phyloP scores from a whole-genome alignment of 2,113 vertebrate genomes.

The Butastur rufipennis region DNA sequence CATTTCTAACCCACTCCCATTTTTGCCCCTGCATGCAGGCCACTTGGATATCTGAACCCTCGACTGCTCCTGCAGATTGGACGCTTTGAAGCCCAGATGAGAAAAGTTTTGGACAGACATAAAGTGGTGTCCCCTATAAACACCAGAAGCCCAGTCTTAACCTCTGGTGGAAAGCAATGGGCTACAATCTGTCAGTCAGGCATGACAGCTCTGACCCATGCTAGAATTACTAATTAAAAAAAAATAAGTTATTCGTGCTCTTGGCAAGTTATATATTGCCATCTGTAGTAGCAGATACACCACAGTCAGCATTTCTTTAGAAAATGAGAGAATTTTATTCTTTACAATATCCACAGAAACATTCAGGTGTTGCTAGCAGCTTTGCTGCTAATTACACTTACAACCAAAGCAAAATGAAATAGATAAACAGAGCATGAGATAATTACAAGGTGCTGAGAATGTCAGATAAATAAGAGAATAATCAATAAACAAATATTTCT shows the following conservation, averaged over 20 bases:
- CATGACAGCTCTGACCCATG: not conserved
- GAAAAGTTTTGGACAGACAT: not conserved
- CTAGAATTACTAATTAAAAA: not conserved
- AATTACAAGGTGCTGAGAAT: not conserved
- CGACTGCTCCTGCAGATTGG: not conserved
- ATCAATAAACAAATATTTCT: not conserved
- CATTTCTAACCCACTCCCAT: not conserved
- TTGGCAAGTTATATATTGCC: not conserved
- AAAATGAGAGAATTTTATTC: not conserved
- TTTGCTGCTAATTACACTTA: constrained; percentile 17
- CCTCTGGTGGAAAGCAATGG: not conserved
- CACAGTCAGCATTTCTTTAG: not conserved
- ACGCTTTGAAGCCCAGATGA: not conserved
- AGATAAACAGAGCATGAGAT: not conserved
- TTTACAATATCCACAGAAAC: not conserved
- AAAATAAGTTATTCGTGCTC: not conserved
- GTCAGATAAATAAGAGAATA: not conserved
- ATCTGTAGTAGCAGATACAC: constrained; percentile 6
- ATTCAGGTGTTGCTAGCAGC: not conserved
- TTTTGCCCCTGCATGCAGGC: not conserved
- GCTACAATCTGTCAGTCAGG: not conserved
- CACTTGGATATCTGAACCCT: not conserved
- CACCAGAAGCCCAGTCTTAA: not conserved
- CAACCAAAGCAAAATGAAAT: not conserved
- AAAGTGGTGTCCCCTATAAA: not conserved